These are phyloP conservation scores for Psilopogon haemacephalus DNA, from an alignment of 2,113 vertebrate genomes.

Conservation along the genomic window DNA sequence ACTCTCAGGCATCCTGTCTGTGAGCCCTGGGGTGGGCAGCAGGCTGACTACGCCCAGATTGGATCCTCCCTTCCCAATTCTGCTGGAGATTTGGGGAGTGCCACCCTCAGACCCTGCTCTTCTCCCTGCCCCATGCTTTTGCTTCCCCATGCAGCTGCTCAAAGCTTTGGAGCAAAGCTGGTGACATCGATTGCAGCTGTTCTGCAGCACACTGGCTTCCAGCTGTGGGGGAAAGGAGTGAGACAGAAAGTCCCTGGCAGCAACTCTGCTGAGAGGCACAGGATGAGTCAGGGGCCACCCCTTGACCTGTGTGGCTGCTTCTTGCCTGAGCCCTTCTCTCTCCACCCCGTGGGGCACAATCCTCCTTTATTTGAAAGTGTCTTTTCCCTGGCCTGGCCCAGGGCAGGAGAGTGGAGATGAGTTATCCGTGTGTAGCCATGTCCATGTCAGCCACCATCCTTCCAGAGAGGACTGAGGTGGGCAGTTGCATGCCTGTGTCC, in stretches of 20 bases:
- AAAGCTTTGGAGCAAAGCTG: fast-evolving
- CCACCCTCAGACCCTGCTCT: neutral
- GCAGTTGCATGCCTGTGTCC: neutral
- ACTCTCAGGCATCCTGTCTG: neutral
- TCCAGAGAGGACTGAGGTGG: neutral
- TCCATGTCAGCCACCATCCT: fast-evolving
- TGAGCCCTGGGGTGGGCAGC: fast-evolving
- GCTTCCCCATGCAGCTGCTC: fast-evolving
- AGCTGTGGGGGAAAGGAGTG: fast-evolving
- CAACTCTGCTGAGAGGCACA: neutral
- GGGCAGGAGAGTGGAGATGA: neutral
- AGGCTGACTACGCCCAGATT: neutral
- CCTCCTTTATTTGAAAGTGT: neutral
- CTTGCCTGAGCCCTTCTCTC: neutral
- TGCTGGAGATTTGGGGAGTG: neutral
- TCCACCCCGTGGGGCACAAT: neutral
- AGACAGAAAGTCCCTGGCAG: neutral
- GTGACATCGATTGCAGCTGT: neutral
- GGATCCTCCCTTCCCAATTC: neutral
- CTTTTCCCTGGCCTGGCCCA: neutral
- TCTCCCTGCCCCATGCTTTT: neutral
- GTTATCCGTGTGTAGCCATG: neutral
- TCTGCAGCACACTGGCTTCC: neutral
- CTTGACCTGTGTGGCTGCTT: neutral
- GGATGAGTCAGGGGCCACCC: neutral